phyloP scores from a whole-genome alignment of 2,113 vertebrate species.

The Nesoenas mayeri region DNA sequence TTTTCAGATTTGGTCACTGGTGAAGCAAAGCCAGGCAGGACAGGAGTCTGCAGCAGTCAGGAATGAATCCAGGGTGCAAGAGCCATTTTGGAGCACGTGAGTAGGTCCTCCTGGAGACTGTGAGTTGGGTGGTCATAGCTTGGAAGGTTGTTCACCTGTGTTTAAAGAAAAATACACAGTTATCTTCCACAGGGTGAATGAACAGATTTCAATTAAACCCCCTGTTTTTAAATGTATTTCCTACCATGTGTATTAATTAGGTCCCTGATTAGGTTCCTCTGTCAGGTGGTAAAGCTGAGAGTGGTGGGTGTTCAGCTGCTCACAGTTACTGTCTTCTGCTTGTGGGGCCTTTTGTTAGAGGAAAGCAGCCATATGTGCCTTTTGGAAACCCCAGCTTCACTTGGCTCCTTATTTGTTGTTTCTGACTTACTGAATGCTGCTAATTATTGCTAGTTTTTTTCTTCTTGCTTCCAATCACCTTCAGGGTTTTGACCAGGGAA shows the following conservation, averaged over 20 bases:
- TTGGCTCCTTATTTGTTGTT: background rate
- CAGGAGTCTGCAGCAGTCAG: background rate
- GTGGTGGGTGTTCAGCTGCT: background rate
- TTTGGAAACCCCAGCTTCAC: background rate
- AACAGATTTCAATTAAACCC: background rate
- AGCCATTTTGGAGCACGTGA: fast-evolving
- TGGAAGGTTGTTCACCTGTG: background rate
- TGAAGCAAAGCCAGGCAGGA: background rate
- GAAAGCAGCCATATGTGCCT: background rate
- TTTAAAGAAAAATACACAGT: background rate
- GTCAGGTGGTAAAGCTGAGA: background rate
- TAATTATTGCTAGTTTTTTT: background rate
- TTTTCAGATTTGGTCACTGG: background rate
- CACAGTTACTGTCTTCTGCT: background rate
- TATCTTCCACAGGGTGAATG: background rate
- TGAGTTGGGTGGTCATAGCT: background rate
- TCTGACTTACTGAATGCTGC: background rate
- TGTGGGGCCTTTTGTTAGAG: background rate
- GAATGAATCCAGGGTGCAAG: background rate
- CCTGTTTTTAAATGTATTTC: background rate
- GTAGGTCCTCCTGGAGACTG: background rate
- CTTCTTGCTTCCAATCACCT: background rate
- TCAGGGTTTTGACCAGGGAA: background rate
- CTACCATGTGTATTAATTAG: background rate
- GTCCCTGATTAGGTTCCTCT: background rate